Evolutionary conservation across 2,113 vertebrate genomes (phyloP).

Genomic region (Paradoxurus hermaphroditus): DNA sequence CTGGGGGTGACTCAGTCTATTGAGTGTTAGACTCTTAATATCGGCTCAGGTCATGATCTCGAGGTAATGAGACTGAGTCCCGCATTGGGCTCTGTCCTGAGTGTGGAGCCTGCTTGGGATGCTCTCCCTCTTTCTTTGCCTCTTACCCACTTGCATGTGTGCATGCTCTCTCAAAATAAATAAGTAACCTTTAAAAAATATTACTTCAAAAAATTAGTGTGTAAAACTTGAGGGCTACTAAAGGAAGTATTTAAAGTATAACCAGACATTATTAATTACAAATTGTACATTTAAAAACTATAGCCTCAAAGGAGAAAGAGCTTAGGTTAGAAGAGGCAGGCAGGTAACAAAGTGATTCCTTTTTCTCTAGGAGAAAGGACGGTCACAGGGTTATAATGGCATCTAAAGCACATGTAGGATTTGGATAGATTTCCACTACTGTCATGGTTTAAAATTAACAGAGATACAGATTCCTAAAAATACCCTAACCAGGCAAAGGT

Average conservation of each 20-base stretch:
- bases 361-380: not conserved
- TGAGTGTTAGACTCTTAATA: too few relatives aligned
- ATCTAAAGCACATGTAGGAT: not conserved
- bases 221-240: not conserved
- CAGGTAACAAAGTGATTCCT: not conserved
- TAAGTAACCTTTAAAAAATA: not conserved
- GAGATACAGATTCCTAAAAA: not conserved
- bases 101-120: too few relatives aligned
- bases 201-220: not conserved
- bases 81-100: too few relatives aligned
- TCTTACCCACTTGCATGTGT: too few relatives aligned
- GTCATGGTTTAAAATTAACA: not conserved
- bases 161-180: too few relatives aligned
- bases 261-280: not conserved
- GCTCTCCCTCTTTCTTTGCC: too few relatives aligned
- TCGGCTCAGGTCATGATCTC: too few relatives aligned
- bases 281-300: not conserved
- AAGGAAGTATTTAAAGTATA: not conserved
- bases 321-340: not conserved
- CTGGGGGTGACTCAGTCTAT: too few relatives aligned
- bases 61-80: too few relatives aligned
- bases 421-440: slow-evolving; percentile 20
- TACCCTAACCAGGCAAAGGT: not conserved
- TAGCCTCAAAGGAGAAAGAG: not conserved
- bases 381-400: not conserved